Evolutionary conservation across 2,113 vertebrate genomes (phyloP), one percentile per base, ranked within the genome.

Genomic region (Smithornis capensis): DNA sequence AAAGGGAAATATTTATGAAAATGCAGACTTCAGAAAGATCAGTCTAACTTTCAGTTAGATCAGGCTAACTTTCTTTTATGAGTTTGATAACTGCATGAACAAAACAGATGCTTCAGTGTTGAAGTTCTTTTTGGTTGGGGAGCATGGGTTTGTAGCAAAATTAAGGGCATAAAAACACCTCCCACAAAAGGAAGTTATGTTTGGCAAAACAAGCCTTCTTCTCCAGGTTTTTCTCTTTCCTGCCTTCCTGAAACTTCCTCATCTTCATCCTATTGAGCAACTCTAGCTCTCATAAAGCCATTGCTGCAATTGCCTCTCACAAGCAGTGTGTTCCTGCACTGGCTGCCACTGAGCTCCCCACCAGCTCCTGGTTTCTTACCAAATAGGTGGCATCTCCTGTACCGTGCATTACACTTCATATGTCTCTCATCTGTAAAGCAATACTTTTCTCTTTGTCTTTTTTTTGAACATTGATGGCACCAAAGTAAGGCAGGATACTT

Each of bases 1-100:
- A 78, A 96, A 55, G 44, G 90, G 91, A 97, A 97, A 93, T 96
- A 78, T 82, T 94, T 95, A 84, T 76, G 79, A 92, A 96, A 95
- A 95, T 70, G 31, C 78, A 86, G n/a, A 35, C 55, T 88, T 97
- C 82, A 90, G 57, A 97, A 94, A 83, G 74, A 93, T 73, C 42
- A 35, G 44, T n/a, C n/a, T n/a, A n/a, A n/a, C n/a, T n/a, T n/a
- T n/a, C n/a, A n/a, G n/a, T n/a, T n/a, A n/a, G n/a, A n/a, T n/a
- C 22, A 44, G 68, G 63, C 90, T 64, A 44, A 65, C 49, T 95
- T 95, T 73, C 64, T 22, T 92, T 96, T 63, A n/a, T 57, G 60
- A 56, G 19, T 85, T 83, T 67, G 57, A 40, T 74, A 82, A 91
- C 40, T 55, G 67, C 65, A 83, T 59, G 77, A 83, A 91, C 17